phyloP scores from a whole-genome alignment of 2,113 vertebrate genomes.

The Dasyurus viverrinus region DNA sequence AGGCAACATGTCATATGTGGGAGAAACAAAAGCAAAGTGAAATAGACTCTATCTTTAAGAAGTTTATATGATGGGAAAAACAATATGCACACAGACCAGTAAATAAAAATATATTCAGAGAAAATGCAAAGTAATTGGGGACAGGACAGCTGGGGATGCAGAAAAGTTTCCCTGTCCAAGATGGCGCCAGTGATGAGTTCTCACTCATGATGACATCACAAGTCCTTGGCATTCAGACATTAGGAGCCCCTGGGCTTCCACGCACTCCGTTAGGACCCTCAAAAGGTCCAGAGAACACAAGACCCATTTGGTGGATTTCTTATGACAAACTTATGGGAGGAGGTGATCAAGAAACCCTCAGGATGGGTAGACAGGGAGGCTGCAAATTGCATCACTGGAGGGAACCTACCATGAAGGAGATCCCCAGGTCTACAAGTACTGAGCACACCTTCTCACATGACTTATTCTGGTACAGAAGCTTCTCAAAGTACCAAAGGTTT shows the following conservation, averaged over 20 bases:
- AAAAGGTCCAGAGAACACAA: background rate
- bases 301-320: background rate
- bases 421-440: background rate
- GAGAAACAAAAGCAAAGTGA: background rate
- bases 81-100: background rate
- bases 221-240: background rate
- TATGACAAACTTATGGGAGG: background rate
- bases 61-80: background rate
- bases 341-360: background rate
- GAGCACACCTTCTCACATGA: background rate
- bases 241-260: background rate
- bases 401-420: background rate
- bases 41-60: background rate
- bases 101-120: background rate
- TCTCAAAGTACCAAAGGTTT: background rate
- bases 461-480: background rate
- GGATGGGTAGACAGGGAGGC: background rate
- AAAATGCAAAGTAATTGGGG: background rate
- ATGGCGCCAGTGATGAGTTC: background rate
- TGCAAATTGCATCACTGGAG: background rate
- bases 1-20: background rate
- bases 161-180: background rate
- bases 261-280: background rate
- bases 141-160: rapidly evolving
- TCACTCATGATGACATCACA: too few relatives aligned